Evolutionary conservation across 1,140 invertebrate genomes (phyloP), one percentile per base, ranked within the genome.

Genomic region (Drosophila grimshawi): DNA sequence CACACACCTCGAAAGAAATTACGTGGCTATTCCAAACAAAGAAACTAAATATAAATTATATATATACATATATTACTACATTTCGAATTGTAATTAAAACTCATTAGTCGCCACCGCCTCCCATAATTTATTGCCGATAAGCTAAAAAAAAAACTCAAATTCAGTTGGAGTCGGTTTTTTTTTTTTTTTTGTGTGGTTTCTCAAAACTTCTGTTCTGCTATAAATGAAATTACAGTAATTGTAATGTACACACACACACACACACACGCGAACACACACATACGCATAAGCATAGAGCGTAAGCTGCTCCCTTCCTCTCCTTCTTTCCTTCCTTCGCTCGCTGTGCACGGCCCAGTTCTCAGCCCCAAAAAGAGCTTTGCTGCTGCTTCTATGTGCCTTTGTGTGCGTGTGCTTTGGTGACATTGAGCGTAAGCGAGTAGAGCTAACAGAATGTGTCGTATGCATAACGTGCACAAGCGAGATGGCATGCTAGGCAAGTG

Each of bases 311-410:
- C 29, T 32, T 35, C 8, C 8, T 52, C 19, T 5, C 11, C 6
- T 8, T 19, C 11, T n/a, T 35, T 3, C 37, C 11, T 19, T 19
- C 33, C 37, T 10, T 11, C 53, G 30, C 11, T 8, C 27, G n/a
- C 60, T 56, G 43, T 3, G 39, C 10, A 6, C 51, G 78, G 56
- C 81, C 81, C 78, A 85, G 74, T 85, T 85, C 74, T 59, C 80
- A 81, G 48, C 52, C 45, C 72, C 57, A 60, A 60, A 60, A 75
- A 70, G 51, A 39, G 67, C 60, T 49, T 55, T 19, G 19, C 33
- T 45, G 63, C 49, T 66, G 19, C 63, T 65, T 27, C 19, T 19
- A 19, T 19, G 19, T 10, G 11, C 45, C 41, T 55, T 43, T 71
- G 69, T 39, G 56, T 61, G 48, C 19, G 19, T 19, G 39, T 43